Base-by-base conservation (phyloP, 1,140 invertebrate genomes). In the Eupeodes corollae region DNA sequence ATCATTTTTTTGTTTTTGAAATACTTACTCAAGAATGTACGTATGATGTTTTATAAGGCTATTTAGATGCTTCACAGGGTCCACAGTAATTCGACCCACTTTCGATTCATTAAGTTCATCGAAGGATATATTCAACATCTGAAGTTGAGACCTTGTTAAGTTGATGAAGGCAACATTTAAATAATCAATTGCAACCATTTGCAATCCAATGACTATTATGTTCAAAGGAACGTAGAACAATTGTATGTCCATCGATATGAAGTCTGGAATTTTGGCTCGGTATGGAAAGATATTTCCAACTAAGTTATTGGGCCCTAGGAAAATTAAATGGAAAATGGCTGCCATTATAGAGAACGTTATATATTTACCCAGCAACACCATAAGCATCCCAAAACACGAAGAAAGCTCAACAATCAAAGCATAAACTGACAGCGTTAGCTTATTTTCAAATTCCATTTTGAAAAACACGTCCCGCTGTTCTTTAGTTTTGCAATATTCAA, bases 91-190 rank as follows among this genome's bases (percentile, higher is more conserved):
- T 8, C 21, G 3, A 39, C 32, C 31, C 52, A 31, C 1, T 52
- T 47, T 8, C 56, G 48, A 1, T 47, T 32, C 0, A 11, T 31
- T 35, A 30, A 16, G 11, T 5, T 47, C 52, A n/a, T 61, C 57
- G 11, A 63, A 63, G 31, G 56, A 38, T 38, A 59, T 33, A 42
- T 59, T 61, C 0, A 63, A 44, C 1, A 63, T 52, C 40, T 59
- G 57, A 1, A 63, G 49, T 31, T 63, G 61, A 48, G 59, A 59
- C 10, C 60, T 55, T 13, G 62, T 55, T 11, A 61, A 58, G 33
- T 53, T 61, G 53, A 63, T 63, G 8, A 63, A 34, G n/a, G 53
- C 45, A 8, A 63, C 52, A 45, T 62, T 63, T 10, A 63, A 44
- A 48, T 49, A 59, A 48, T 63, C 61, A 0, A 63, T 56, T 16